Percentiles rank a stretch among this genome's conserved stretches.
phyloP scores from a whole-genome alignment of 2,797 vertebrate genomes.

The Neosilurus hyrtlii region DNA sequence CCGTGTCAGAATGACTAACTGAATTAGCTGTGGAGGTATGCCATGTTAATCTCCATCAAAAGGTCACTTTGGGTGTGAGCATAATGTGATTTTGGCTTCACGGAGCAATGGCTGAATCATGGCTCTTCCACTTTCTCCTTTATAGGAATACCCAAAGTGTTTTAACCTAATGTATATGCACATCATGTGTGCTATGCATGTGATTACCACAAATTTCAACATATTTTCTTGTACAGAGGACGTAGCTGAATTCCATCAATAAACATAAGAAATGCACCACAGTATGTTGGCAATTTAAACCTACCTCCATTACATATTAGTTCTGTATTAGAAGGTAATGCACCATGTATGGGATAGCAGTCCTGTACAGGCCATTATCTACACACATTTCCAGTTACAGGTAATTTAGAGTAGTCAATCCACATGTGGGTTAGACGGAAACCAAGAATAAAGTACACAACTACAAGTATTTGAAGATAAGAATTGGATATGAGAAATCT shows the following conservation, averaged over 20 bases:
- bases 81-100: slow-evolving; percentile 49
- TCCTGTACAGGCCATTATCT: too few species aligned
- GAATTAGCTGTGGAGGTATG: slow-evolving; percentile 59
- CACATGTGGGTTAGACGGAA: background rate
- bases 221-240: background rate
- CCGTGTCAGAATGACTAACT: slow-evolving; percentile 58
- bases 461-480: background rate
- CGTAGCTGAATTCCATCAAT: background rate
- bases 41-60: slow-evolving; percentile 61
- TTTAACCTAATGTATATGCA: background rate
- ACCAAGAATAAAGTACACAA: background rate
- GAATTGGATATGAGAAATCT: background rate
- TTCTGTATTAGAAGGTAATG: background rate
- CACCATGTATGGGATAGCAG: too few species aligned
- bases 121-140: slow-evolving; percentile 30
- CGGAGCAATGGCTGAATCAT: slow-evolving; percentile 42
- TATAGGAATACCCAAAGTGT: slow-evolving; percentile 6
- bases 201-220: background rate
- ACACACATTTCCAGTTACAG: background rate
- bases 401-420: background rate
- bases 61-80: slow-evolving; percentile 59
- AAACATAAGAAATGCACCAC: background rate
- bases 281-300: background rate
- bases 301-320: background rate
- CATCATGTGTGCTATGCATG: background rate